These are phyloP conservation scores for Antechinus stuartii DNA, from an alignment of 2,113 vertebrate species.

Conservation along the genomic window DNA sequence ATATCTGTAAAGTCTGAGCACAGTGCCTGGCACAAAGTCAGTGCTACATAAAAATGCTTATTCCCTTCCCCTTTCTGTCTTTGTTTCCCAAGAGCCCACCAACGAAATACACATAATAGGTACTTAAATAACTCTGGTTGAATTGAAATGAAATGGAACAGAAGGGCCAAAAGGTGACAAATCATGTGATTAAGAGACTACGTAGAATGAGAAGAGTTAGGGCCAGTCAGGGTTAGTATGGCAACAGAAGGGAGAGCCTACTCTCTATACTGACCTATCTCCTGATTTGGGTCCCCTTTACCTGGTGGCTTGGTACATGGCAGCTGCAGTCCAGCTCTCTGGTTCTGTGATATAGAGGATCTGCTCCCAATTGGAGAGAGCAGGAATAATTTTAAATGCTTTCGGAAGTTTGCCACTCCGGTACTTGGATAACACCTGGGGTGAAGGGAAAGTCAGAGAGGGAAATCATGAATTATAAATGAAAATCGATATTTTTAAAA, in stretches of 20 bases:
- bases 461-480: not conserved
- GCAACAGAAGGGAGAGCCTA: not conserved
- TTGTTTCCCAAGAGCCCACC: not conserved
- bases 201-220: not conserved
- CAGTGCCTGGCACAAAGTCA: not conserved
- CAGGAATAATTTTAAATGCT: constrained; percentile 97
- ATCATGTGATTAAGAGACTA: not conserved
- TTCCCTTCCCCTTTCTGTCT: not conserved
- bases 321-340: constrained; percentile 94
- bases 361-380: constrained; percentile 98
- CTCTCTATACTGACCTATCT: not conserved
- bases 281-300: constrained; percentile 55
- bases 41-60: not conserved
- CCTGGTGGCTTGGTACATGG: constrained; percentile 99
- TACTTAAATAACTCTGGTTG: not conserved
- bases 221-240: not conserved
- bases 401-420: constrained; percentile 98
- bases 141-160: not conserved
- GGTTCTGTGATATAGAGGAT: constrained; percentile 97
- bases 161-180: not conserved
- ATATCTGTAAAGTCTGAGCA: not conserved
- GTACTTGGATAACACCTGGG: constrained; percentile 94
- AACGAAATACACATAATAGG: not conserved
- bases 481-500: not conserved
- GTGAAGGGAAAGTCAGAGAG: not conserved